Percentiles rank a stretch among this genome's conserved stretches.
Evolutionary conservation across 2,888 invertebrate genomes (phyloP).

Genomic region (Cephus pulcher): DNA sequence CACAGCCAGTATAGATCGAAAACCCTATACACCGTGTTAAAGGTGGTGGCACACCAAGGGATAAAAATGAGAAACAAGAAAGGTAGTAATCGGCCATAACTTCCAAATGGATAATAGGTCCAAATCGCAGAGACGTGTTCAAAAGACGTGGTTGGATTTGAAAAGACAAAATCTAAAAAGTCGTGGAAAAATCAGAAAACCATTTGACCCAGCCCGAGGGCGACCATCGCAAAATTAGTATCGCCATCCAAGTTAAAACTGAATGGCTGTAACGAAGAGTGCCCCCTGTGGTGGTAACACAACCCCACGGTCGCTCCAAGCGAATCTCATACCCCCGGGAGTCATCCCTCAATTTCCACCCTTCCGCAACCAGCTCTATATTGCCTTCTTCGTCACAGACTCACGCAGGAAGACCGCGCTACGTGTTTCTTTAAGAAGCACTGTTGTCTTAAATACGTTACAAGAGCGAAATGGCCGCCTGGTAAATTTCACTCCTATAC

Average conservation of each 20-base stretch:
- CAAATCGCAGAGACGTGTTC: neutral
- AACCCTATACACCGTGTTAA: too few species aligned
- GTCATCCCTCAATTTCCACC: neutral
- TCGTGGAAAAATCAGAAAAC: too few species aligned
- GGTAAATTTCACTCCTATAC: conserved; percentile 43
- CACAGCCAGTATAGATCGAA: too few species aligned
- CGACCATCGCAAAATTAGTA: conserved; percentile 23
- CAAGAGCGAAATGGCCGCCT: conserved; percentile 48
- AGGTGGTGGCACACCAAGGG: too few species aligned
- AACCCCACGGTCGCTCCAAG: neutral
- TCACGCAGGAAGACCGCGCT: conserved; percentile 33
- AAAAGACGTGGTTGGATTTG: neutral
- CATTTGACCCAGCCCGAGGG: too few species aligned
- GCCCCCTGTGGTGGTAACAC: too few species aligned
- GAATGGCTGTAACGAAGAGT: conserved; percentile 40
- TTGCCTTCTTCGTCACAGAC: neutral
- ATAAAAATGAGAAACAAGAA: neutral
- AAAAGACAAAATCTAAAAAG: neutral
- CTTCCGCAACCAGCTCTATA: neutral
- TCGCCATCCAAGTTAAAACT: conserved; percentile 23
- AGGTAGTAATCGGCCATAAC: neutral
- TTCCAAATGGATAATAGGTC: neutral
- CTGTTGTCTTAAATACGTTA: conserved; percentile 62
- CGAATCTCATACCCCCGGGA: conserved; percentile 8
- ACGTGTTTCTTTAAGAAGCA: conserved; percentile 54